Base-by-base conservation (phyloP, 2,888 invertebrate genomes). In the Cheilosia grossa region DNA sequence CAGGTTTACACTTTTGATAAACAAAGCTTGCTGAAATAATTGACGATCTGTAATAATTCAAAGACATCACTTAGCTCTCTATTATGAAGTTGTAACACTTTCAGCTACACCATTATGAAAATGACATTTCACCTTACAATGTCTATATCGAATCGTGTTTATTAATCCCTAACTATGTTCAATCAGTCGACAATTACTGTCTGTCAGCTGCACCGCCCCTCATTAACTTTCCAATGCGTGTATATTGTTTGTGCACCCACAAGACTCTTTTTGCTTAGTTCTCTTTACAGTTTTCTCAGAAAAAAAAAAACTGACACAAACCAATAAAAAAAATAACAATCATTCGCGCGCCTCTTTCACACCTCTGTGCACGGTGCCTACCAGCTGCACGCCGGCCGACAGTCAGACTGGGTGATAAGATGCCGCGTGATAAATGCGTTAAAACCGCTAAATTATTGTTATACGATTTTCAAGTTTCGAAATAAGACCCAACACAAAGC, bases 401-500 rank as follows among this genome's bases (percentile, higher is more conserved):
- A 19, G 17, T 51, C 21, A 37, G 4, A 37, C 51, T 21, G 21
- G 51, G 24, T 15, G 51, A 37, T 13, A 51, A 1, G 21, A 27
- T 42, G 49, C 30, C 58, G 66, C 40, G 66, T 66, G 75, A 75
- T 58, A 27, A 64, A 74, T 47, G 47, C 47, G 54, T 44, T 58
- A 40, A 72, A 49, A 19, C 13, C 69, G 21, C 56, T 54, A 13
- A 44, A 40, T 44, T 58, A 64, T 58, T 64, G 58, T 56, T 64
- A 15, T 56, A 47, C 56, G 56, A 66, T 58, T 59, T 21, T 51
- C 40, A 21, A 66, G 58, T 75, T 75, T 75, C 75, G 66, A 75
- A 75, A 75, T 58, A 75, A 58, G 42, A 67, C 21, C 54, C 44
- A 44, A 54, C 73, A 69, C 56, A 63, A 73, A 64, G 54, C 63